A percentile compares a stretch with the other conserved stretches of the same genome.
phyloP scores from a whole-genome alignment of 2,113 vertebrate genomes.

The Rhodinocichla rosea region DNA sequence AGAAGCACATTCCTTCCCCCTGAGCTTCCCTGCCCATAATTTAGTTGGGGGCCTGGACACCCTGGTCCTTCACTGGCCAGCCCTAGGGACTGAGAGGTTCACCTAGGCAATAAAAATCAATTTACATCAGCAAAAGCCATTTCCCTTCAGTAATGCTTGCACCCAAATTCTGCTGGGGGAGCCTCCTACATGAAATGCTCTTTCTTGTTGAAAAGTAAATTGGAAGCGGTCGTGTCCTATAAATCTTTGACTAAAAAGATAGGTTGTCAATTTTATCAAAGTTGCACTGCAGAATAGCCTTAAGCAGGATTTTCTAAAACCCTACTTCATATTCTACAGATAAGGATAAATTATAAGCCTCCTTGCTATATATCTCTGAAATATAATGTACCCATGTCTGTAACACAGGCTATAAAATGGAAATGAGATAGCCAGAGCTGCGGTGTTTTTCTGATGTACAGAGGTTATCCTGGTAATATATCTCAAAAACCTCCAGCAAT shows the following conservation, averaged over 20 bases:
- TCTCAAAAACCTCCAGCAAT: conserved; percentile 1
- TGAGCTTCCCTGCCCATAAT: neutral
- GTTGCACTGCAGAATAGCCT: conserved; percentile 52
- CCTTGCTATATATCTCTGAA: conserved; percentile 33
- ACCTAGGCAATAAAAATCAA: neutral
- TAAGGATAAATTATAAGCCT: conserved; percentile 64
- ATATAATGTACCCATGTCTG: conserved; percentile 34
- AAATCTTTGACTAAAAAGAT: conserved; percentile 68
- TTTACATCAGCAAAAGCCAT: neutral
- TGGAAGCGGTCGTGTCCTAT: conserved; percentile 47
- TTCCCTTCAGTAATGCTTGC: neutral
- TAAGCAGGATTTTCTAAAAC: conserved; percentile 36
- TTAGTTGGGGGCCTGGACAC: neutral
- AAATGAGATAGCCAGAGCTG: conserved; percentile 49
- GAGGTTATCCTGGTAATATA: conserved; percentile 32
- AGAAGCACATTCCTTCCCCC: neutral
- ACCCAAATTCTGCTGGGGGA: neutral
- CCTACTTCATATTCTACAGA: conserved; percentile 46
- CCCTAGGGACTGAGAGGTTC: neutral
- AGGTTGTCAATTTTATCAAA: conserved; percentile 68
- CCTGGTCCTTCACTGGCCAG: neutral
- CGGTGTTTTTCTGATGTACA: neutral
- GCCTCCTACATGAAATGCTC: neutral
- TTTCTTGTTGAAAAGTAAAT: conserved; percentile 51
- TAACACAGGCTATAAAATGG: conserved; percentile 51